Conservation (phyloP, 2,888 invertebrate genomes). For the Chrysopilus asiliformis region DNA sequence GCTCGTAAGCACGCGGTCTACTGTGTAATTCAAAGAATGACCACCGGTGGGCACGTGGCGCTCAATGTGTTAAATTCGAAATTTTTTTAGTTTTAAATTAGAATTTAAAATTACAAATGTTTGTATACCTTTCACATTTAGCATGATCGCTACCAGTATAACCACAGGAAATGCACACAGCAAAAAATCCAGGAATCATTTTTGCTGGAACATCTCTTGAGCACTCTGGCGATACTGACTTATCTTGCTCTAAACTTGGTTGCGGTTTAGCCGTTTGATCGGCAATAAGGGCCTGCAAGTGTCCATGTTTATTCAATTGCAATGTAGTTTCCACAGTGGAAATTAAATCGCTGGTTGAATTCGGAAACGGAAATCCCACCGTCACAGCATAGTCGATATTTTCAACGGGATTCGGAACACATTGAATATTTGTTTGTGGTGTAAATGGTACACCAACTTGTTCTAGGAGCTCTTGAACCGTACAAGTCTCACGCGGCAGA, state of each 20-base stretch:
- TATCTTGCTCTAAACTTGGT: not conserved
- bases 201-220: conserved; percentile 48
- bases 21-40: too few relatives aligned
- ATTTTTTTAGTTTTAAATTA: too few relatives aligned
- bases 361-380: conserved; percentile 40
- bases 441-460: conserved; percentile 60
- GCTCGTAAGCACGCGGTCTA: too few relatives aligned
- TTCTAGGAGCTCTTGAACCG: conserved; percentile 66
- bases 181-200: conserved; percentile 55
- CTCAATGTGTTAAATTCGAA: too few relatives aligned
- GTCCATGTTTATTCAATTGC: conserved; percentile 3
- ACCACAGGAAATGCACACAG: conserved; percentile 70
- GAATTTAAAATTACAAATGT: conserved; percentile 13
- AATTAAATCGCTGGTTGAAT: conserved; percentile 33
- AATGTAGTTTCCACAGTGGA: conserved; percentile 32
- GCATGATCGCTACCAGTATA: conserved; percentile 65
- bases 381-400: conserved; percentile 71
- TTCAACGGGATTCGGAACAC: conserved; percentile 57
- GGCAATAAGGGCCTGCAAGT: conserved; percentile 3
- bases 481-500: conserved; percentile 67
- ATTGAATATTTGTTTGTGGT: conserved; percentile 56
- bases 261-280: conserved; percentile 1
- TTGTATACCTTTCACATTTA: conserved; percentile 51
- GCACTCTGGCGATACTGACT: conserved; percentile 25
- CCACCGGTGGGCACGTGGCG: too few relatives aligned